phyloP scores from a whole-genome alignment of 2,113 vertebrate genomes.

The Oryzias woworae region DNA sequence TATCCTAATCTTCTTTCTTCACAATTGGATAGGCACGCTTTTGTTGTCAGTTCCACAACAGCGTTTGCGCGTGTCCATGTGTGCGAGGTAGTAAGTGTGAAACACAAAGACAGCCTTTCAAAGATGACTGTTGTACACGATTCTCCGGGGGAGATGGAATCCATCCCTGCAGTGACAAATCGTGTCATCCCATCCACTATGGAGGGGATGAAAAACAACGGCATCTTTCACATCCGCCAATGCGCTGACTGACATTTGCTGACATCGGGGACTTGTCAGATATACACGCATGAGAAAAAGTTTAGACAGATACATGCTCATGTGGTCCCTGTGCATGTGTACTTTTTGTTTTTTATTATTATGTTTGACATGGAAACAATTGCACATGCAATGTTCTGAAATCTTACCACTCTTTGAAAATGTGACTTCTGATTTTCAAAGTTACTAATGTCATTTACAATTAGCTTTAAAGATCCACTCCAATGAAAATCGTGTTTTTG shows the following conservation, averaged over 20 bases:
- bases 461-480: too few species aligned
- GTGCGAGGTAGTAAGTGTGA: slow-evolving; percentile 82
- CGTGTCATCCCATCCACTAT: slow-evolving; percentile 87
- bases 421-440: too few species aligned
- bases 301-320: slow-evolving; percentile 21
- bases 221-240: slow-evolving; percentile 83
- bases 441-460: too few species aligned
- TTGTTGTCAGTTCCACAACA: slow-evolving; percentile 71
- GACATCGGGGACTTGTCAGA: slow-evolving; percentile 61
- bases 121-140: slow-evolving; percentile 83
- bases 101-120: slow-evolving; percentile 93
- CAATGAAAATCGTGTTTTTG: too few species aligned
- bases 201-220: slow-evolving; percentile 86
- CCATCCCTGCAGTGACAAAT: slow-evolving; percentile 88
- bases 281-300: slow-evolving; percentile 29
- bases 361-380: neutral
- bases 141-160: slow-evolving; percentile 90
- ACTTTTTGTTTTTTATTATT: slow-evolving; percentile 20
- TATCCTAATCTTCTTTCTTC: slow-evolving; percentile 68
- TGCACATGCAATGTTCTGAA: neutral
- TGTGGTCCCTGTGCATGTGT: slow-evolving; percentile 26
- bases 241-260: slow-evolving; percentile 79
- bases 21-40: slow-evolving; percentile 81
- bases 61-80: slow-evolving; percentile 70
- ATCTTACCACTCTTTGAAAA: too few species aligned